Evolutionary conservation across 1,140 invertebrate genomes (phyloP).

Genomic region (Trichonephila clavata): DNA sequence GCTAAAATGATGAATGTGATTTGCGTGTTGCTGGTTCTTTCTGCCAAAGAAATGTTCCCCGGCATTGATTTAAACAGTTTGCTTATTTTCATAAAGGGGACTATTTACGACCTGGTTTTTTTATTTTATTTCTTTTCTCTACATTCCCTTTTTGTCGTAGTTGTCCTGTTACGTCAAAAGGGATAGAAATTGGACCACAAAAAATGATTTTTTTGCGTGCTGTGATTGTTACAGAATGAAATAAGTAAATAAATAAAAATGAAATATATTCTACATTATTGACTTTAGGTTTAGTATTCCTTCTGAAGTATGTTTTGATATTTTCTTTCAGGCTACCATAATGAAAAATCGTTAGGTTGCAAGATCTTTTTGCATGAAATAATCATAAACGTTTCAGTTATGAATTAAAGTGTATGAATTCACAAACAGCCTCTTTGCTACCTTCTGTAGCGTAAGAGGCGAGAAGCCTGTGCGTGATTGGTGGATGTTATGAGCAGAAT

Average conservation of each 20-base stretch:
- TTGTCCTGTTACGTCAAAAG: slow-evolving; percentile 16
- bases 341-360: background rate
- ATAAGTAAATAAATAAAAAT: background rate
- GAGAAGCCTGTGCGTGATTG: background rate
- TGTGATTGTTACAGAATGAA: background rate
- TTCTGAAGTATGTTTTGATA: background rate
- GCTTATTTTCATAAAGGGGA: slow-evolving; percentile 43
- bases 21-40: slow-evolving; percentile 45
- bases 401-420: background rate
- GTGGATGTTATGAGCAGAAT: background rate
- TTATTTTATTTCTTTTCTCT: background rate
- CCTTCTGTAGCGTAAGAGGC: background rate
- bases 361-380: background rate
- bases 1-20: slow-evolving; percentile 50
- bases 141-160: background rate
- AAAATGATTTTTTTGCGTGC: slow-evolving; percentile 65
- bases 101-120: slow-evolving; percentile 9
- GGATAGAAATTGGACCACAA: slow-evolving; percentile 30
- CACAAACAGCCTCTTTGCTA: background rate
- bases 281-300: background rate
- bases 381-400: background rate
- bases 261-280: background rate
- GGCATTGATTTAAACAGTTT: slow-evolving; percentile 71
- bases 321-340: background rate
- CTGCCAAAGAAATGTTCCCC: slow-evolving; percentile 57